Base-by-base conservation (phyloP, 2,113 vertebrate species). In the Cyanoramphus novaezelandiae region DNA sequence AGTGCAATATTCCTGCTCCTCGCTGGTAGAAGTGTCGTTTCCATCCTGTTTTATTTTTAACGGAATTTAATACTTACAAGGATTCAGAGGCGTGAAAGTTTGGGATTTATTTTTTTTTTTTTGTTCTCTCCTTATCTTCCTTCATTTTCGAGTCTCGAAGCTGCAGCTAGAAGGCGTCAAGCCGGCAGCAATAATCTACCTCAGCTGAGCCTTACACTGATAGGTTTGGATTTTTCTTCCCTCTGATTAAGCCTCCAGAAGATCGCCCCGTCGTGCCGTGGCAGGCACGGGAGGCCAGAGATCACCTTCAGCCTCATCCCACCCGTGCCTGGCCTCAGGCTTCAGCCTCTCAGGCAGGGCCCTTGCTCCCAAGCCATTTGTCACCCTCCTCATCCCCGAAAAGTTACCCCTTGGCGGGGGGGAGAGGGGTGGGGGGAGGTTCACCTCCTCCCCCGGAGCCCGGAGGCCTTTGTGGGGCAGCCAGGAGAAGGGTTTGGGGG, bases 101-200 rank as follows among this genome's bases (percentile, higher is more conserved):
- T 35, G 28, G 31, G 31, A 15, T 37, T 6, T 13, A 37, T 68
- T 41, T 41, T 4, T 53, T 67, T 4, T 44, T 67, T 68, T 68
- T 41, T 52, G 1, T 13, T 63, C 70, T 60, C 35, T 82, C 25
- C 33, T 59, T n/a, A n/a, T 59, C 57, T 69, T 49, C 20, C 69
- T 67, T 90, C 25, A 17, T 79, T 94, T 93, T 43, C 7, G 7
- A 4, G 0, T 80, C 70, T 86, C 14, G 18, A 82, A 81, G 52
- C 82, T 46, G 74, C 78, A 90, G 37, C 53, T 35, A 90, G 81
- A 94, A 95, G 91, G 88, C 35, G 17, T 93, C 83, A 70, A 89
- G 88, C 52, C 67, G 16, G 67, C 57, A 85, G 70, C 77, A 91
- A 33, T 52, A 87, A 90, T 15, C 46, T 57, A 31, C 49, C 57